Conservation (phyloP, 1,140 invertebrate species). For the Chionoecetes opilio region DNA sequence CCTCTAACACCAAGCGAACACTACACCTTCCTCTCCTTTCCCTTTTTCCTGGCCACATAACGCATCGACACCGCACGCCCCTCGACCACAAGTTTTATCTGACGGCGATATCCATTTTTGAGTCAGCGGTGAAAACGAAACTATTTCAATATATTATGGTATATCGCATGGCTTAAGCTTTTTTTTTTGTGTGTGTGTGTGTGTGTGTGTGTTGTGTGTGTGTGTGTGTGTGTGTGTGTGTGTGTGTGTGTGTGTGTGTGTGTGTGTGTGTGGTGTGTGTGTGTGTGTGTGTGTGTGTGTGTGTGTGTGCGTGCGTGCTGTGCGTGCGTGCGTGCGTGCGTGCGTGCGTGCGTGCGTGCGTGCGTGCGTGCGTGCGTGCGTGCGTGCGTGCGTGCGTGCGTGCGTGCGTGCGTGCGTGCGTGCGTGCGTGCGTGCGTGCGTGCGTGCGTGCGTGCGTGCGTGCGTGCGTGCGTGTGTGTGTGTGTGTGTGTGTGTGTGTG, state of each 20-base stretch:
- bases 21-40: too few relatives aligned
- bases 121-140: neutral
- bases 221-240: too few relatives aligned
- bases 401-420: neutral
- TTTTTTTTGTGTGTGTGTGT: neutral
- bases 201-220: neutral
- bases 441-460: neutral
- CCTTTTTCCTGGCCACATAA: too few relatives aligned
- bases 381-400: neutral
- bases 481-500: conserved; percentile 11
- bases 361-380: neutral
- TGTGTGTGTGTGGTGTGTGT: too few relatives aligned
- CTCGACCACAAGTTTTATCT: neutral
- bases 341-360: neutral
- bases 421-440: neutral
- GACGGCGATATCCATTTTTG: neutral
- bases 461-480: neutral
- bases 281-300: too few relatives aligned
- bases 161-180: neutral
- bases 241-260: too few relatives aligned
- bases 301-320: too few relatives aligned
- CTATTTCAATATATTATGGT: neutral
- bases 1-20: too few relatives aligned
- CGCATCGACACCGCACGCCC: too few relatives aligned
- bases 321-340: neutral